Conservation (phyloP, 2,113 vertebrate species). For the Stomatorhinus ivindoensis region DNA sequence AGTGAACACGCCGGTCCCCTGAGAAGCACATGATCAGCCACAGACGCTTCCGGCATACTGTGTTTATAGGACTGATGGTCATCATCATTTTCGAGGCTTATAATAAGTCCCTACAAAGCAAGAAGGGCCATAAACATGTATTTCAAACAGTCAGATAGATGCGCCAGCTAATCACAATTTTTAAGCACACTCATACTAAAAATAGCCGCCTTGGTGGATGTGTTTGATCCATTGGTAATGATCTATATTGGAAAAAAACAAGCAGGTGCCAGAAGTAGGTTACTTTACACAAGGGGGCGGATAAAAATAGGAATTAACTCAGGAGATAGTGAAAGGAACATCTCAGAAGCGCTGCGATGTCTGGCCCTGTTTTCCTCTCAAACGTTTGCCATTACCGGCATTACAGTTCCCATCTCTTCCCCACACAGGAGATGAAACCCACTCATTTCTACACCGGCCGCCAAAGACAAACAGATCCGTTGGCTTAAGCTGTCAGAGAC, state of each 20-base stretch:
- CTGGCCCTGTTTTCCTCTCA: neutral
- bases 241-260: neutral
- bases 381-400: neutral
- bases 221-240: conserved; percentile 15
- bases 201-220: neutral
- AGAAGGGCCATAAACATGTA: neutral
- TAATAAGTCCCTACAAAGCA: neutral
- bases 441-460: conserved; percentile 1
- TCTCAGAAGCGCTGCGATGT: neutral
- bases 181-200: neutral
- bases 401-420: neutral
- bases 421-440: conserved; percentile 18
- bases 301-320: conserved; percentile 8
- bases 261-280: conserved; percentile 10
- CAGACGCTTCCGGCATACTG: neutral
- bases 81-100: neutral
- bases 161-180: conserved; percentile 1
- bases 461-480: neutral
- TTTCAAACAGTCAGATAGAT: neutral
- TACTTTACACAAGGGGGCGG: conserved; percentile 2
- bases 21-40: neutral
- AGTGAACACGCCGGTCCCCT: neutral
- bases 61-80: neutral
- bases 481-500: conserved; percentile 17
- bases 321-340: neutral